Evolutionary conservation across 2,113 vertebrate genomes (phyloP).

Genomic region (Aphyosemion australe): DNA sequence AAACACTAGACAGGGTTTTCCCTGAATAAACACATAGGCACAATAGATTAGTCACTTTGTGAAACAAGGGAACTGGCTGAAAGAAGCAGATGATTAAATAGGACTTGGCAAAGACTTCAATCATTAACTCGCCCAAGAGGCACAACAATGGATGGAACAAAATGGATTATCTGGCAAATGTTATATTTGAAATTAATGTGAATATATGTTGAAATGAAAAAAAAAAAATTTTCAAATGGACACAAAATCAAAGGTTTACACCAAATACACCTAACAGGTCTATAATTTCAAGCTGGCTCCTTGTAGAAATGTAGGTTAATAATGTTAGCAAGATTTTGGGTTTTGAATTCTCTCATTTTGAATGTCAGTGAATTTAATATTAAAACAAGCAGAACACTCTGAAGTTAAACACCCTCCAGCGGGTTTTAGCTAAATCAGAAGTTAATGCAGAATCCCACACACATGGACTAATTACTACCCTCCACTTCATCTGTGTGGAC

Average conservation of each 20-base stretch:
- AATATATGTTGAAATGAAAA: not conserved
- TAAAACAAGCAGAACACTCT: slow-evolving; percentile 7
- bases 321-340: slow-evolving; percentile 5
- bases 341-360: slow-evolving; percentile 9
- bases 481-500: slow-evolving; percentile 52
- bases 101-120: slow-evolving; percentile 52
- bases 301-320: slow-evolving; percentile 17
- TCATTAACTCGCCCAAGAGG: slow-evolving; percentile 50
- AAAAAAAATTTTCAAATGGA: slow-evolving; percentile 20
- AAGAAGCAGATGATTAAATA: slow-evolving; percentile 64
- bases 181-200: not conserved
- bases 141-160: slow-evolving; percentile 36
- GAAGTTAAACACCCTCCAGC: slow-evolving; percentile 24
- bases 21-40: slow-evolving; percentile 12
- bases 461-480: slow-evolving; percentile 39
- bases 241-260: slow-evolving; percentile 6
- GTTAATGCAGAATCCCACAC: slow-evolving; percentile 16
- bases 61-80: slow-evolving; percentile 33
- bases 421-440: slow-evolving; percentile 39
- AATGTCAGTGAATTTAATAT: not conserved
- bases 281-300: slow-evolving; percentile 10
- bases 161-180: slow-evolving; percentile 24
- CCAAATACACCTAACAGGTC: not conserved
- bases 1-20: slow-evolving; percentile 19
- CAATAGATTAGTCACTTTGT: slow-evolving; percentile 38